Evolutionary conservation across 2,888 invertebrate genomes (phyloP), one percentile per base, ranked within the genome.

Genomic region (Julus scandinavius): DNA sequence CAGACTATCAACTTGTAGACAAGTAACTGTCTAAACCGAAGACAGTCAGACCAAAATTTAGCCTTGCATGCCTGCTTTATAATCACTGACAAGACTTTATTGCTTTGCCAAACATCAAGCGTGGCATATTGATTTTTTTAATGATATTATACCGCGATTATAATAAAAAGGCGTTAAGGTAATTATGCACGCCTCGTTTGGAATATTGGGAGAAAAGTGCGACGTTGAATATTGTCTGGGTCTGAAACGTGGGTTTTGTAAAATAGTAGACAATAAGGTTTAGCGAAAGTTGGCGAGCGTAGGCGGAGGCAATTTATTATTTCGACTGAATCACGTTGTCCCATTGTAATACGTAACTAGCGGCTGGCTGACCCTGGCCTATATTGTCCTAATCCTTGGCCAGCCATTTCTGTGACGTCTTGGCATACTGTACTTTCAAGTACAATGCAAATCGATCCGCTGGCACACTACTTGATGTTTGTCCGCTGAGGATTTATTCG

Each of bases 361-460:
- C 17, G 63, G 63, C 63, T 63, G 63, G 63, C 63, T 63, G 63
- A 63, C 63, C 63, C 63, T 63, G 63, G 63, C 63, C 63, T 63
- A 20, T n/a, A 63, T 63, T 63, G 63, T 63, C 17, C 63, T 63
- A 20, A 20, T 63, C n/a, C 63, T 63, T n/a, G 63, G 63, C 63
- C n/a, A 45, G 4, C n/a, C n/a, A n/a, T 63, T 63, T 17, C n/a
- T 63, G n/a, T 63, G 63, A 63, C 63, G 63, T 63, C n/a, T 63
- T 63, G 17, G 63, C 20, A 17, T 20, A 63, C 63, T 17, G n/a
- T 63, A 63, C n/a, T 63, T 63, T 63, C 63, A 63, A 63, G 63
- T 63, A 63, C 63, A 63, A 13, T 54, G 63, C 63, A 63, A 63
- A 63, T 63, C n/a, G n/a, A 63, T n/a, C 63, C 7, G 2, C 4